Base-by-base conservation (phyloP, 2,888 invertebrate genomes). In the Laothoe populi region DNA sequence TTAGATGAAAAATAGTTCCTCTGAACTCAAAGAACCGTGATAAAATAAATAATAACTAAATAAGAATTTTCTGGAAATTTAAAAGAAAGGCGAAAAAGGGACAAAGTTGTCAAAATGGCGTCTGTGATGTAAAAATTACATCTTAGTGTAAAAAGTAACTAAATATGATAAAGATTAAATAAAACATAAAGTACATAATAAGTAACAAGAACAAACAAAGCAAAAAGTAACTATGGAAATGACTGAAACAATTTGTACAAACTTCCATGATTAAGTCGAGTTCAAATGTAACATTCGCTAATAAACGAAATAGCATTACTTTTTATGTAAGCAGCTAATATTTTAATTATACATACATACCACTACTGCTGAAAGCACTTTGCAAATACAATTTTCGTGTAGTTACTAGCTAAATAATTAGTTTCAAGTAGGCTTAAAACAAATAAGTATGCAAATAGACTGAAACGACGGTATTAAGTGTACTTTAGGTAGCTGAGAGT, bases 401-500 rank as follows among this genome's bases (percentile, higher is more conserved):
- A 53, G 11, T 11, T n/a, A n/a, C n/a, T n/a, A n/a, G 19, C n/a
- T 31, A 16, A 53, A 53, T 19, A n/a, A n/a, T n/a, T n/a, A n/a
- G 31, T 53, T 35, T 19, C 10, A 53, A 35, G 4, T 7, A 53
- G 35, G 19, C 35, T 53, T n/a, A 35, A 53, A 19, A 19, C 35
- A 31, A 53, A 19, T 19, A 53, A 19, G 19, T 53, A 53, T 53
- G 35, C 31, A 53, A 53, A 53, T 53, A 35, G 53, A 4, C 19
- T 19, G 19, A 35, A 53, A 16, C 19, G 31, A 11, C 19, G 35
- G 35, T 31, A 53, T 35, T 19, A 31, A 19, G 19, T 35, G 31
- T 35, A 35, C 31, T 35, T 53, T 31, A 53, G 31, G 13, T 53
- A 53, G 42, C 42, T 42, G n/a, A 23, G 40, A 24, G 42, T 23